Base-by-base conservation (phyloP, 1,140 invertebrate genomes). In the Ips typographus region DNA sequence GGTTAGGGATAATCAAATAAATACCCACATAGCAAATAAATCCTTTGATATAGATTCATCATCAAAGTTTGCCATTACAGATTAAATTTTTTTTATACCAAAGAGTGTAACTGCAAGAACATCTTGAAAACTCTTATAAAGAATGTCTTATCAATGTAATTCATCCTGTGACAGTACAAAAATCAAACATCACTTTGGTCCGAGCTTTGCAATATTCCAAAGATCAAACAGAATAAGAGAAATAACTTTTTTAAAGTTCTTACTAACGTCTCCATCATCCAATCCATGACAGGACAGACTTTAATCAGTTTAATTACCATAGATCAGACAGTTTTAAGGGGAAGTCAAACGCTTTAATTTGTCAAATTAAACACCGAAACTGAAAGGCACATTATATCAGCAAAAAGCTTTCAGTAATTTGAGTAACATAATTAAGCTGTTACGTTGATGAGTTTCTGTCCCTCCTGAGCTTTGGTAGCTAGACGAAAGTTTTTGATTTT, bases 301-400 rank as follows among this genome's bases (percentile, higher is more conserved):
- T 62, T 62, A 62, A 62, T 62, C 60, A 62, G n/a, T 39, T 5
- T 51, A 62, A 62, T 62, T 62, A 62, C 60, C 60, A 62, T 62
- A 62, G 37, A 49, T 62, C 44, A 62, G 37, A 39, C 47, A 38
- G 43, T 4, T 62, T 44, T 60, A 60, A 62, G 60, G 60, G 60
- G 60, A 57, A 62, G 44, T 51, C 37, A 62, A 49, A 62, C 8
- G 60, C 60, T 62, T 62, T 62, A 62, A 62, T 62, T 62, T 62
- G 60, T 62, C 47, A 62, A 62, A 62, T 62, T 62, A 62, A 62
- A 47, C 55, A 57, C 55, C 5, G 36, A 5, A 39, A 57, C 36
- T 22, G 5, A 44, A 44, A 61, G 58, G 47, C 42, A 41, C 7
- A 58, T 39, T 39, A 40, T 58, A 58, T 6, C n/a, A 22, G 5